Conservation (phyloP, 2,113 vertebrate species). For the Mus spicilegus region DNA sequence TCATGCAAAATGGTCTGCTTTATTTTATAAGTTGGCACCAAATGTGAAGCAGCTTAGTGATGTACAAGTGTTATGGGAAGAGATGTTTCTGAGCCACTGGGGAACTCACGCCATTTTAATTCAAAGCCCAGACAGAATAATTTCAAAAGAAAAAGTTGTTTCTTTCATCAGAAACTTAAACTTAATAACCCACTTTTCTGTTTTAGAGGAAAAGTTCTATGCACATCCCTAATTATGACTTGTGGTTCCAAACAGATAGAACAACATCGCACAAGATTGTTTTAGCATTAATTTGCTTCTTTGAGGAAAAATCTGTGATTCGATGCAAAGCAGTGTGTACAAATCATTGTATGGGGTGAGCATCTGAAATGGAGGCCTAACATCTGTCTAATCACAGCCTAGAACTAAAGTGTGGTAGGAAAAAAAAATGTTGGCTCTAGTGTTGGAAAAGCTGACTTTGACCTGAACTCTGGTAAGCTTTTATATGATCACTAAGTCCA, state of each 20-base stretch:
- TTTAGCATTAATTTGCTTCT: neutral
- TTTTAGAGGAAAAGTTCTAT: conserved; percentile 45
- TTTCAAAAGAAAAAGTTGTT: conserved; percentile 23
- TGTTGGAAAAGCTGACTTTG: conserved; percentile 31
- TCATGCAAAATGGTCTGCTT: neutral
- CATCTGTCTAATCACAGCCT: neutral
- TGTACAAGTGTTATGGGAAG: neutral
- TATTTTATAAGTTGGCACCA: neutral
- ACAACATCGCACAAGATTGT: neutral
- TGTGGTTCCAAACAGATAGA: conserved; percentile 33
- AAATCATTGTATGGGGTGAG: neutral
- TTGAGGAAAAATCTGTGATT: conserved; percentile 26
- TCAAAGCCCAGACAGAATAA: conserved; percentile 14
- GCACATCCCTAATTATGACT: neutral
- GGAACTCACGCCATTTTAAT: neutral
- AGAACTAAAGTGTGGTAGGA: conserved; percentile 8
- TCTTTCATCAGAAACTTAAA: conserved; percentile 47
- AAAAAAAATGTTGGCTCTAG: neutral
- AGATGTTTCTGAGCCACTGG: neutral
- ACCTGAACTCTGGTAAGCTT: neutral
- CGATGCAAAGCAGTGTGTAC: neutral
- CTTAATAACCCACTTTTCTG: conserved; percentile 36
- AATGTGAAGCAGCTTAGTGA: neutral
- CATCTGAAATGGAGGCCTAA: conserved; percentile 3
- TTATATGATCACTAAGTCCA: conserved; percentile 19